A percentile compares a stretch with the other conserved stretches of the same genome.
phyloP scores from a whole-genome alignment of 2,888 invertebrate genomes.

The Philhelius pedissequus region DNA sequence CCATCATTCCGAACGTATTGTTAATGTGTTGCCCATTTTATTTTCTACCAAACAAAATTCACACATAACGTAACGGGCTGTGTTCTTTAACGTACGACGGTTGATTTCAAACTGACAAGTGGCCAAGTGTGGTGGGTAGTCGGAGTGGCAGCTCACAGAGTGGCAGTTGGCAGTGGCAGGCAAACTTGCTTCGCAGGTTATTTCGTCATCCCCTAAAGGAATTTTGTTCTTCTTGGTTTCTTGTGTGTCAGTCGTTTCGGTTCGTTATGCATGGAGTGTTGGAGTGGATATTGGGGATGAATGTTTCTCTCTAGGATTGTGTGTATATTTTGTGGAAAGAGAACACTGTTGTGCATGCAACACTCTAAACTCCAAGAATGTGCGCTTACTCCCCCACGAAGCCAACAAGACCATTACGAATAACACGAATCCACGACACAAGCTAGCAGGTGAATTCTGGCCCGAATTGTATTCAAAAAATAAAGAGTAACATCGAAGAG shows the following conservation, averaged over 20 bases:
- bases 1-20: slow-evolving; percentile 56
- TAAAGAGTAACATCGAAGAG: slow-evolving; percentile 41
- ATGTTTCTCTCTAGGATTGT: background rate
- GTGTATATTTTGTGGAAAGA: slow-evolving; percentile 23
- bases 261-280: too few species aligned
- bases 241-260: too few species aligned
- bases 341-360: background rate
- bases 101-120: slow-evolving; percentile 66
- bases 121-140: slow-evolving; percentile 54
- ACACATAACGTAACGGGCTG: background rate
- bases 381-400: slow-evolving; percentile 43
- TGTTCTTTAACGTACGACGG: slow-evolving; percentile 50
- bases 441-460: slow-evolving; percentile 50
- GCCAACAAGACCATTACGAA: background rate
- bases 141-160: background rate
- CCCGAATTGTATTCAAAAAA: slow-evolving; percentile 16
- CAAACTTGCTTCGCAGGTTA: slow-evolving; percentile 39
- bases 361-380: slow-evolving; percentile 31
- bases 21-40: slow-evolving; percentile 33
- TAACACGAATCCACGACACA: background rate
- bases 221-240: slow-evolving; percentile 19
- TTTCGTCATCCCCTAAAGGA: slow-evolving; percentile 67
- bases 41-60: background rate
- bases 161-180: background rate
- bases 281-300: background rate